Evolutionary conservation across 2,797 vertebrate species (phyloP), one percentile per base, ranked within the genome.

Genomic region (Diplodus sargus): DNA sequence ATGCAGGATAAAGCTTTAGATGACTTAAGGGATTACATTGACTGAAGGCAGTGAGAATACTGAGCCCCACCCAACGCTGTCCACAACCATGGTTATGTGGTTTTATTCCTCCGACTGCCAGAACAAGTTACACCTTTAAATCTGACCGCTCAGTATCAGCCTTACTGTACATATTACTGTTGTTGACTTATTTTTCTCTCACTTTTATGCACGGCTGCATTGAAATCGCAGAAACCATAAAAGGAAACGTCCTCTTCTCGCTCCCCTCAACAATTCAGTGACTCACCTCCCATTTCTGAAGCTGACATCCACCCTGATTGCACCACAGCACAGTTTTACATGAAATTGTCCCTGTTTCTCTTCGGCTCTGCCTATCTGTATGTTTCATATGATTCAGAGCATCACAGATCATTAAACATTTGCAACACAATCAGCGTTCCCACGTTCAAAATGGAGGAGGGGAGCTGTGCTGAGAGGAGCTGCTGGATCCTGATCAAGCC

Each of bases 401-500:
- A 72, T 78, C 65, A 47, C 14, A 53, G 67, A 76, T 91, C 89
- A 81, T 89, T 83, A 84, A 85, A 81, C 86, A 84, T 88, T 82
- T 75, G 78, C 69, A 74, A 74, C 70, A 84, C 82, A 78, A 89
- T 87, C 79, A 48, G 58, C 28, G 8, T 78, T 81, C 74, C 81
- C 70, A 85, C 49, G 57, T 86, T 86, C 78, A 86, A 89, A 90
- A 90, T 85, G 88, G 87, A 87, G 87, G 85, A 90, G 81, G 56
- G 69, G 84, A 85, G 89, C 74, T 68, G 70, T 74, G 82, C 78
- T 74, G 81, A 13, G 17, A 81, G 69, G 86, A 91, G 86, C 69
- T 17, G 16, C 84, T 92, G 88, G 85, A 89, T 91, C 72, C 82
- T 52, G 81, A 93, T 91, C 85, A 83, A 89, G 84, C 84, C 79